Base-by-base conservation (phyloP, 2,113 vertebrate genomes). In the Conger conger region DNA sequence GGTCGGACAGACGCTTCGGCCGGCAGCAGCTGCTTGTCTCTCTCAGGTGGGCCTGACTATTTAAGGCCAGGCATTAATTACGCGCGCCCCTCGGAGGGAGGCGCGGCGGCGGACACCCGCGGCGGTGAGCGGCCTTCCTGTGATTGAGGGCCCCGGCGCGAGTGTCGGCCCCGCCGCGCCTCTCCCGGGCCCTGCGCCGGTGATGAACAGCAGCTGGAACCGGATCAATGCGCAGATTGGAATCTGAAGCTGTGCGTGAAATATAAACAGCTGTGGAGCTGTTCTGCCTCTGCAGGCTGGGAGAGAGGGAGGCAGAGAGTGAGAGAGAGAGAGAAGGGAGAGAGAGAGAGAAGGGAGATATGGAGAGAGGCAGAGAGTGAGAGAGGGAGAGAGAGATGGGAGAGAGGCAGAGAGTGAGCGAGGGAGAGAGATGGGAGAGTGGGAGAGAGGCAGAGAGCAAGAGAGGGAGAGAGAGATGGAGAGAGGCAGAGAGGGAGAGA, bases 31-130 rank as follows among this genome's bases (percentile, higher is more conserved):
- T 87, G 82, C 87, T 15, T 30, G 45, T 87, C 87, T 80, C 77
- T 33, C 80, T 87, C 63, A 86, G 88, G 89, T 84, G 84, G 30
- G 86, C 60, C 85, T 77, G 38, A 88, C 84, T 89, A 90, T 91
- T 91, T 86, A 89, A 83, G 57, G 17, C 78, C 54, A 81, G 45
- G 83, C 57, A 87, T 86, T 92, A 91, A 92, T 93, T 88, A 89
- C 1, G 5, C 89, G 91, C 89, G 82, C 77, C 86, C 86, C 86
- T 85, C 88, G 76, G 76, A 30, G 35, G 76, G 83, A 88, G 86
- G 79, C 86, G 88, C 85, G n/a, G n/a, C n/a, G n/a, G n/a, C n/a
- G 88, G 85, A 63, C 57, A 37, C 37, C n/a, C 53, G 18, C n/a
- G 76, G 42, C n/a, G 7, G 13, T 68, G 45, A 68, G 23, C 20